Percentiles rank a stretch among this genome's conserved stretches.
Evolutionary conservation across 2,797 vertebrate genomes (phyloP).

Genomic region (Sternarchorhynchus goeldii): DNA sequence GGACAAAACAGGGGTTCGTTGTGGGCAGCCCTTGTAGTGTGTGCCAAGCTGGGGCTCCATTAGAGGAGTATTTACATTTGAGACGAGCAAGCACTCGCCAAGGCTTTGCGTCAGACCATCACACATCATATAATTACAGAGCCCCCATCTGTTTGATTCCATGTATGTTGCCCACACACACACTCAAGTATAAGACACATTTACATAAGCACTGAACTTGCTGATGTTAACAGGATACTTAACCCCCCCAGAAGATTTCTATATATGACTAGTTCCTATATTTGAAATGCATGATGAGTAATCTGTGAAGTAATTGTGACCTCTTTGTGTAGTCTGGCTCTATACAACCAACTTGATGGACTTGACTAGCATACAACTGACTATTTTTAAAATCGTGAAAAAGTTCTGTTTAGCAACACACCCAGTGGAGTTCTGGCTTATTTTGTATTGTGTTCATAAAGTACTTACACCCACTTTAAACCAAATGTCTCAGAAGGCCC

Average conservation of each 20-base stretch:
- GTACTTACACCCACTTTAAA: too few relatives aligned
- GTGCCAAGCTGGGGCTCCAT: slow-evolving; percentile 23
- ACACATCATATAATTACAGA: slow-evolving; percentile 38
- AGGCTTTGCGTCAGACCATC: slow-evolving; percentile 30
- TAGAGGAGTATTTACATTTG: slow-evolving; percentile 32
- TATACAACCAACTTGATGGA: not conserved
- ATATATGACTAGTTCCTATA: not conserved
- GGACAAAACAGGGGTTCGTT: slow-evolving; percentile 17
- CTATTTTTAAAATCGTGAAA: not conserved
- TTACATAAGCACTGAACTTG: slow-evolving; percentile 1
- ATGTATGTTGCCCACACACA: slow-evolving; percentile 7
- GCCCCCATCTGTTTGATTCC: slow-evolving; percentile 37
- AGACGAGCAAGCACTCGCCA: slow-evolving; percentile 21
- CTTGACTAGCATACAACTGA: not conserved
- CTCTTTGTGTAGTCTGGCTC: not conserved
- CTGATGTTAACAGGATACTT: not conserved
- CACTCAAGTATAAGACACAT: slow-evolving; percentile 11
- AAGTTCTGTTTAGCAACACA: too few relatives aligned
- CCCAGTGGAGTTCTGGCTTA: not conserved
- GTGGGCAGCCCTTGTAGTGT: not conserved
- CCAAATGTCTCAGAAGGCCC: too few relatives aligned
- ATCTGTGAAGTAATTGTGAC: not conserved
- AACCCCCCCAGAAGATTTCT: not conserved
- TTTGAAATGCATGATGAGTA: not conserved
- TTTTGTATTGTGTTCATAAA: too few relatives aligned